Conservation (phyloP, 2,113 vertebrate genomes). For the Brachypteracias leptosomus region DNA sequence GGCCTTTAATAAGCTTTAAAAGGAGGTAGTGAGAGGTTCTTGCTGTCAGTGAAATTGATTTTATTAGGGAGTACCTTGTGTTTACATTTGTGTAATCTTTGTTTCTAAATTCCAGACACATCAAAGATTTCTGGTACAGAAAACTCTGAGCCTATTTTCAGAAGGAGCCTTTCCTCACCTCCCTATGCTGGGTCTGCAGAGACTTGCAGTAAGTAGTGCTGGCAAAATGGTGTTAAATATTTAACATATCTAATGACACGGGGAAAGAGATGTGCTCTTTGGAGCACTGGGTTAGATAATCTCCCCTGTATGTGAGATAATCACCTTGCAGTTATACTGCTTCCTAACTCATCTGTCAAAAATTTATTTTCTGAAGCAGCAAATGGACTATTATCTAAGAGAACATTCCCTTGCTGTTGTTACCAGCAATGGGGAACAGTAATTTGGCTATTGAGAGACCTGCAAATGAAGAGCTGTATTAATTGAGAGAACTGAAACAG, state of each 20-base stretch:
- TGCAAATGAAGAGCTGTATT: conserved; percentile 39
- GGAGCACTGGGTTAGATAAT: not conserved
- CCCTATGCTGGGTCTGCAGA: conserved; percentile 73
- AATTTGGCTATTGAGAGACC: not conserved
- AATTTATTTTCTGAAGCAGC: not conserved
- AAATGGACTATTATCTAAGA: not conserved
- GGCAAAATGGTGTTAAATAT: not conserved
- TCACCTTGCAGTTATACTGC: not conserved
- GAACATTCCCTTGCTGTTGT: not conserved
- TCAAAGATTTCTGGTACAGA: conserved; percentile 53
- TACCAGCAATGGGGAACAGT: not conserved
- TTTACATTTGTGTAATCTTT: not conserved
- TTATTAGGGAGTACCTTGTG: not conserved
- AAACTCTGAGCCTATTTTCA: conserved; percentile 53
- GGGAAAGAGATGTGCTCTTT: not conserved
- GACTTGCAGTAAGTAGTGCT: conserved; percentile 70
- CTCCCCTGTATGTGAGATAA: not conserved
- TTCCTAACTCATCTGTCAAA: not conserved
- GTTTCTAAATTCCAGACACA: conserved; percentile 51
- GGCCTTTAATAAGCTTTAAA: not conserved
- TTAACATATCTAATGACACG: not conserved
- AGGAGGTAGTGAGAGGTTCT: not conserved
- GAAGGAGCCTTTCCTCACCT: conserved; percentile 69
- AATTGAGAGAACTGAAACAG: not conserved
- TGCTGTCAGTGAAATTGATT: not conserved